phyloP scores from a whole-genome alignment of 2,888 invertebrate genomes.

The Dascillus cervinus region DNA sequence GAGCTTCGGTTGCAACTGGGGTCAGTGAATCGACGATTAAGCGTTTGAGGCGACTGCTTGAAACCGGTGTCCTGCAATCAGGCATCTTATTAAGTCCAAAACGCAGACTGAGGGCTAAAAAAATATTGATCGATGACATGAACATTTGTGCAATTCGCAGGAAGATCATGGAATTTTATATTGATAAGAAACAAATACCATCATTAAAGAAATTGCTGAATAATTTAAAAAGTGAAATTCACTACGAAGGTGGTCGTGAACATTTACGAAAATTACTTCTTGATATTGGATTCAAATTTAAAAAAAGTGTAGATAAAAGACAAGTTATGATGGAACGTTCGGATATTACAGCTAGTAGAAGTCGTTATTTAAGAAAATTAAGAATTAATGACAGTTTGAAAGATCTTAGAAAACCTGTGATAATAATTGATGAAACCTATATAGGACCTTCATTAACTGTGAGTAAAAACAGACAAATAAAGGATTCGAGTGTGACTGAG shows the following conservation, averaged over 20 bases:
- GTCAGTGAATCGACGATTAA: constrained; percentile 6
- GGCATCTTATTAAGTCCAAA: constrained; percentile 1
- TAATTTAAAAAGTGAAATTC: constrained; percentile 1
- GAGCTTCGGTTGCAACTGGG: constrained; percentile 6
- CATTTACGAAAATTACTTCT: constrained; percentile 2
- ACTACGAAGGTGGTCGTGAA: constrained; percentile 3
- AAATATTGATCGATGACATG: constrained; percentile 3
- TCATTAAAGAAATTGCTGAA: constrained; percentile 3
- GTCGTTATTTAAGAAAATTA: constrained; percentile 2
- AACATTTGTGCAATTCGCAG: constrained; percentile 1
- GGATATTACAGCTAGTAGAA: constrained; percentile 1
- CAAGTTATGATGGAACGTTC: constrained; percentile 5
- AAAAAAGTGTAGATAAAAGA: constrained; percentile 4
- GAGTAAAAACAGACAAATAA: constrained; percentile 2
- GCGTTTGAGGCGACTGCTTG: constrained; percentile 2
- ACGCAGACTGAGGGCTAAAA: constrained; percentile 1
- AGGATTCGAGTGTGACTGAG: background rate
- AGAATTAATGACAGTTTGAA: background rate
- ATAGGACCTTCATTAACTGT: constrained; percentile 3
- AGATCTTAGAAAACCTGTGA: constrained; percentile 1
- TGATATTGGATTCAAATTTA: constrained; percentile 6
- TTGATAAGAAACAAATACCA: constrained; percentile 4
- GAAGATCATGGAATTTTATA: constrained; percentile 6
- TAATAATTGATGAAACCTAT: constrained; percentile 4
- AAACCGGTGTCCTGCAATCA: background rate